Evolutionary conservation across 1,140 invertebrate genomes (phyloP).

Genomic region (Cyrtorhinus lividipennis): DNA sequence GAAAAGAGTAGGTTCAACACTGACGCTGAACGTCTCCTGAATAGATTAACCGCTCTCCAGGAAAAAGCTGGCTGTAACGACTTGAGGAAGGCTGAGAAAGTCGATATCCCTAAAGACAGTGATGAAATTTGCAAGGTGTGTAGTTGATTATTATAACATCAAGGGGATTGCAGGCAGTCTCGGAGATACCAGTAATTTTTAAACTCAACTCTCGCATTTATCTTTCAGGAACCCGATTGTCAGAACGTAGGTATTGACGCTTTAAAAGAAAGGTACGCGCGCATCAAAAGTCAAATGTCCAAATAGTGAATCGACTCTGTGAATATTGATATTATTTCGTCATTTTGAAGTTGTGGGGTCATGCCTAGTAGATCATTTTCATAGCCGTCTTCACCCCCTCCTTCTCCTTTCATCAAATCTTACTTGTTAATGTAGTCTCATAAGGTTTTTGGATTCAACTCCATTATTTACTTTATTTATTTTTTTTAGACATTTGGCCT

Average conservation of each 20-base stretch:
- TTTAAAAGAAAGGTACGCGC: background rate
- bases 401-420: no score
- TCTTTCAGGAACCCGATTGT: background rate
- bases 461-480: no score
- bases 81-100: slow-evolving; percentile 7
- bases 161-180: no score
- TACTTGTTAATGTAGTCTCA: no score
- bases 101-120: background rate
- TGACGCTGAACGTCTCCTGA: slow-evolving; percentile 13
- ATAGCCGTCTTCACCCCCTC: no score
- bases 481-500: no score
- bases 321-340: no score
- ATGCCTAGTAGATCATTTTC: no score
- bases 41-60: slow-evolving; percentile 3
- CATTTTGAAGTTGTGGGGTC: no score
- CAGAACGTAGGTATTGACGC: background rate
- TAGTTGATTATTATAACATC: no score
- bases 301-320: background rate
- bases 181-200: background rate
- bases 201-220: background rate
- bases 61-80: slow-evolving; percentile 10
- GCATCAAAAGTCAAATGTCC: background rate
- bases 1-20: background rate
- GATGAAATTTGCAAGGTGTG: background rate
- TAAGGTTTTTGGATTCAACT: no score